Evolutionary conservation across 1,140 invertebrate species (phyloP).

Genomic region (Pomacea maculata): DNA sequence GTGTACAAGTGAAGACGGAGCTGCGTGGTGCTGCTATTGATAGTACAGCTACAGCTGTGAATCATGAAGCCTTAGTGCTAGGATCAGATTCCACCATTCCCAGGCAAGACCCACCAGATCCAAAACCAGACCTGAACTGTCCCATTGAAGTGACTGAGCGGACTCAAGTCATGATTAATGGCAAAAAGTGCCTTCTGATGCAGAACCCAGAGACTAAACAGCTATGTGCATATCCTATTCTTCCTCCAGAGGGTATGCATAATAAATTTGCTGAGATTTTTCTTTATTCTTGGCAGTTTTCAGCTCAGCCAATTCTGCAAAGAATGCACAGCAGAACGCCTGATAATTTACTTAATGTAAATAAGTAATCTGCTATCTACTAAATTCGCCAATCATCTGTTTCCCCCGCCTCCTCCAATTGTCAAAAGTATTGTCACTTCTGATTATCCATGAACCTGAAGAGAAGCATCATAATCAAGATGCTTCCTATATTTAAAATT

Average conservation of each 20-base stretch:
- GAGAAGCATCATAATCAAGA: too few relatives aligned
- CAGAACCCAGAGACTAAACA: conserved; percentile 60
- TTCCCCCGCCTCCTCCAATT: too few relatives aligned
- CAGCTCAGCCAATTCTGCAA: too few relatives aligned
- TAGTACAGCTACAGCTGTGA: neutral
- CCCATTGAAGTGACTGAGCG: conserved; percentile 59
- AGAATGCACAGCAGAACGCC: too few relatives aligned
- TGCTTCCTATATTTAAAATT: neutral
- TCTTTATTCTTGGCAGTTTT: neutral
- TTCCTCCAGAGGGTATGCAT: conserved; percentile 43
- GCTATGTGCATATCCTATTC: conserved; percentile 61
- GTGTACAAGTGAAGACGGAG: too few relatives aligned
- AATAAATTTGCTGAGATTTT: neutral
- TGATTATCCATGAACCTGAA: too few relatives aligned
- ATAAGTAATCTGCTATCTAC: neutral
- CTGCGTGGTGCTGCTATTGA: too few relatives aligned
- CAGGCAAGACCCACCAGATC: conserved; percentile 18
- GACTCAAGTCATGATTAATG: conserved; percentile 60
- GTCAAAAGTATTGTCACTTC: too few relatives aligned
- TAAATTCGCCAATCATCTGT: too few relatives aligned
- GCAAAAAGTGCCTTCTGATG: conserved; percentile 63
- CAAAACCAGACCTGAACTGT: conserved; percentile 53
- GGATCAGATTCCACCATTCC: neutral
- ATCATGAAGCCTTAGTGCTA: neutral
- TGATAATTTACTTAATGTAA: neutral